A percentile compares a stretch with the other conserved stretches of the same genome.
phyloP scores from a whole-genome alignment of 2,888 invertebrate species.

The Geophilus truncorum region DNA sequence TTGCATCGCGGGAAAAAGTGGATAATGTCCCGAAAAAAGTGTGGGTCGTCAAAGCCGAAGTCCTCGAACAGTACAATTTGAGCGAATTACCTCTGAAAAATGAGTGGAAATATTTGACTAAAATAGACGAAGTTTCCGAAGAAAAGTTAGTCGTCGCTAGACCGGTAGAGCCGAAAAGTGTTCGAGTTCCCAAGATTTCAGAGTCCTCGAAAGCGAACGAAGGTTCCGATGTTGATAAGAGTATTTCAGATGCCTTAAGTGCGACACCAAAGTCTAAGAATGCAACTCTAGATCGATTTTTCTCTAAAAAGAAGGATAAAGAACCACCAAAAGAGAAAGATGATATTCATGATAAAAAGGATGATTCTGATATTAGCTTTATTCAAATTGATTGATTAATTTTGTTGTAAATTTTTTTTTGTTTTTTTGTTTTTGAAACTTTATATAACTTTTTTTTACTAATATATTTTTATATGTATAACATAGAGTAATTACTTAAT shows the following conservation, averaged over 20 bases:
- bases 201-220: background rate
- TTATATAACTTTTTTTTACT: too few species aligned
- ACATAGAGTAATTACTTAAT: background rate
- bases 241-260: background rate
- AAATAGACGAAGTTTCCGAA: background rate
- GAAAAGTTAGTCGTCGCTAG: background rate
- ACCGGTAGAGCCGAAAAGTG: background rate
- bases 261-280: background rate
- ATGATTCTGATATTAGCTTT: too few species aligned
- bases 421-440: background rate
- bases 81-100: slow-evolving; percentile 55
- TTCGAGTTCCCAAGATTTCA: background rate
- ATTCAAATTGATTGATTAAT: background rate
- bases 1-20: background rate
- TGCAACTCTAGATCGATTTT: background rate
- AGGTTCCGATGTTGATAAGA: background rate
- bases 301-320: background rate
- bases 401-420: background rate
- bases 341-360: background rate
- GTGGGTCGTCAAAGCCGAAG: slow-evolving; percentile 61
- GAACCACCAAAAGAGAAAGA: background rate
- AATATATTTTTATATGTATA: too few species aligned
- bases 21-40: background rate
- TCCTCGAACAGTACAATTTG: slow-evolving; percentile 55
- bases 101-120: slow-evolving; percentile 53